Percentiles rank a stretch among this genome's conserved stretches.
Conservation (phyloP, 2,888 invertebrate genomes). For the Pachydiplax longipennis region DNA sequence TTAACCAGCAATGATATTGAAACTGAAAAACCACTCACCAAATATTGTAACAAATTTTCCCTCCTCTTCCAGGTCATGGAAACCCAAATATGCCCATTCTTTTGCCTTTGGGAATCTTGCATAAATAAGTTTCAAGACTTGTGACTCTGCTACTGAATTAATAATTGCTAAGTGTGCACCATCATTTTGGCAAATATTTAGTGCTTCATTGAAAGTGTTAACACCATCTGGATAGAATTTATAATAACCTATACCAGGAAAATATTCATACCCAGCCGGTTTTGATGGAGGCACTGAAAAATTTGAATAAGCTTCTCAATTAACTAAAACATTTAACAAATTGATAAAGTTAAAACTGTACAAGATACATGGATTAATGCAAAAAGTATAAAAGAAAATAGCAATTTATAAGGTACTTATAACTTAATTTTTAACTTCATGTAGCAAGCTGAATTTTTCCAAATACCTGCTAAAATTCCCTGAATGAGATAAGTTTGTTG, state of each 20-base stretch:
- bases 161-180: not conserved
- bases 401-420: too few relatives aligned
- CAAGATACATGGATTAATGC: too few relatives aligned
- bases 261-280: too few relatives aligned
- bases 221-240: not conserved
- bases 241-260: not conserved
- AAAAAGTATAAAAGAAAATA: too few relatives aligned
- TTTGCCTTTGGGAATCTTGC: not conserved
- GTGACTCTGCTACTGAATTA: not conserved
- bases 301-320: too few relatives aligned
- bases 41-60: not conserved
- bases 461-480: not conserved
- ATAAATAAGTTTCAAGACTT: not conserved
- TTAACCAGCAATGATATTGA: too few relatives aligned
- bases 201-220: not conserved
- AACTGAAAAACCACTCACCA: not conserved
- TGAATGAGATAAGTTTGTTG: not conserved
- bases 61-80: not conserved
- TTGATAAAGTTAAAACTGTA: too few relatives aligned
- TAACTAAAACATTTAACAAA: too few relatives aligned
- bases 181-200: not conserved
- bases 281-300: too few relatives aligned
- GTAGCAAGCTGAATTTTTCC: not conserved
- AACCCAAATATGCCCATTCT: not conserved
- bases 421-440: too few relatives aligned